These are phyloP conservation scores for Orchestes rusci DNA, from an alignment of 2,888 invertebrate species.

Conservation along the genomic window DNA sequence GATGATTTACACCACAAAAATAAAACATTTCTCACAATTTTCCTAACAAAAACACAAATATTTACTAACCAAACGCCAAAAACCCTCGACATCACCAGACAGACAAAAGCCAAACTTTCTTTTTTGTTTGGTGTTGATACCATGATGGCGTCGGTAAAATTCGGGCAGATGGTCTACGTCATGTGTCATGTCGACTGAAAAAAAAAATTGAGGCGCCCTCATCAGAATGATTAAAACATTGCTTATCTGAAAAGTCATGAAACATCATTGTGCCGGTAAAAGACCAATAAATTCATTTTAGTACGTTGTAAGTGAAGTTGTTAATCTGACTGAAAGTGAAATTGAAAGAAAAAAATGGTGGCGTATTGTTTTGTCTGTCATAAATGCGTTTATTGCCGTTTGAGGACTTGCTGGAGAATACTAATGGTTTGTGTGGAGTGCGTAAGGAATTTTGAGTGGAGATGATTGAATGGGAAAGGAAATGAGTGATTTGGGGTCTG, in stretches of 20 bases:
- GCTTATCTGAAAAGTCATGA: conserved; percentile 5
- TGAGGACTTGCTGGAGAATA: conserved; percentile 9
- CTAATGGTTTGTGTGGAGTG: too few species aligned
- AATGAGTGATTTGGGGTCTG: too few species aligned
- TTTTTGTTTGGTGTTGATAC: conserved; percentile 13
- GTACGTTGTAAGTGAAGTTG: conserved; percentile 10
- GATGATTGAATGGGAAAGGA: too few species aligned
- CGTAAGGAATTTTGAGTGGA: too few species aligned
- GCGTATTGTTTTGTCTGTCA: conserved; percentile 11
- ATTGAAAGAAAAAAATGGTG: conserved; percentile 8
- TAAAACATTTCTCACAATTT: too few species aligned
- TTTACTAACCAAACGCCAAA: conserved; percentile 9
- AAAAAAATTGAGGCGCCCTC: too few species aligned
- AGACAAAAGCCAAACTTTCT: conserved; percentile 8
- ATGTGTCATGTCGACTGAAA: too few species aligned
- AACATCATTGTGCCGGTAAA: conserved; percentile 8
- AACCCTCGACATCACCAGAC: conserved; percentile 12
- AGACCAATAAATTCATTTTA: conserved; percentile 11
- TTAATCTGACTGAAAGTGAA: conserved; percentile 10
- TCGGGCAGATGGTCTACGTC: conserved; percentile 20
- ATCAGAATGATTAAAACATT: too few species aligned
- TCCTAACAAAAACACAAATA: too few species aligned
- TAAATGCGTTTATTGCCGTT: conserved; percentile 14
- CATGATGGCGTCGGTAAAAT: conserved; percentile 13
- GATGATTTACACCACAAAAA: too few species aligned